Evolutionary conservation across 1,140 invertebrate genomes (phyloP), one percentile per base, ranked within the genome.

Genomic region (Lysiphlebus fabarum): DNA sequence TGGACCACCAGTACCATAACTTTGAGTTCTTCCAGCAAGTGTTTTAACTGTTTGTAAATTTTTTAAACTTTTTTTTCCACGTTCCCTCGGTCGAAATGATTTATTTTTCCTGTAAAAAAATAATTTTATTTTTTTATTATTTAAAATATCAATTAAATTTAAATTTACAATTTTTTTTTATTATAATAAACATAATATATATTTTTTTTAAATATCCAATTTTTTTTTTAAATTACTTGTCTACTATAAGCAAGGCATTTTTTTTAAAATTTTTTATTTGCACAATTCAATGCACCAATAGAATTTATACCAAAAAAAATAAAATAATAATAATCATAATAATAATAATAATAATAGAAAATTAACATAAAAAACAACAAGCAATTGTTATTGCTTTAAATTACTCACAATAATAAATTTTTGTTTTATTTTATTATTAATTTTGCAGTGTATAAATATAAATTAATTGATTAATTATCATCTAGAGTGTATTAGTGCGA

Each of bases 1-100:
- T 0, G 83, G 80, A 59, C 81, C 73, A 59, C 81, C 73, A 5
- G 75, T 73, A 0, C 79, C 74, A 36, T 79, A 80, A 63, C 83
- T 79, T 33, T 84, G 82, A 7, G 87, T 90, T 40, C 87, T 77
- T 4, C 89, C 89, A 6, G 91, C 91, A 7, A 96, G 77, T 1
- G 90, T 92, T 79, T 96, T 95, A 9, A 96, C 88, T 51, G 90
- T 92, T 77, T 93, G 90, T 36, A 96, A 81, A 79, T 94, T 95
- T 76, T 92, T 93, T 67, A 94, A 73, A 6, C 89, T 89, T 64
- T 90, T 90, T 69, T 90, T 90, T 44, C 86, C 85, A 7, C 87
- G 81, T 71, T 90, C 88, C n/a, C 89, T 81, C 4, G 89, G 88
- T 61, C 89, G 83, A 77, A 93, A 93, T 49, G 91, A 92, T 76